phyloP scores from a whole-genome alignment of 2,888 invertebrate genomes.

The Agonopterix subpropinquella region DNA sequence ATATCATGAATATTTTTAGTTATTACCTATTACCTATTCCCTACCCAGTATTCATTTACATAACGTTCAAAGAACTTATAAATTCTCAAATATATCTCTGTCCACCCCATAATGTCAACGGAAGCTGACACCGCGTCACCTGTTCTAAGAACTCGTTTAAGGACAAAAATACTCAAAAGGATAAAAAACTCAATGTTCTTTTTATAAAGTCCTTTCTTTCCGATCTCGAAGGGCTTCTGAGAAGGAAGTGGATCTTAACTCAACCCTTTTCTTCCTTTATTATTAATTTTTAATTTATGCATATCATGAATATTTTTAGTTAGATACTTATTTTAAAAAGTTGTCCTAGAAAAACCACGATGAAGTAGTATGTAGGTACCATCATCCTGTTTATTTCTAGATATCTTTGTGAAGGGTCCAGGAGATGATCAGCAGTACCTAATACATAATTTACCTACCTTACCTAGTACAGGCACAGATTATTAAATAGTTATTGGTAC shows the following conservation, averaged over 20 bases:
- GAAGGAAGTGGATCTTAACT: conserved; percentile 13
- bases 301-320: background rate
- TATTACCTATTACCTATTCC: no score
- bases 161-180: conserved; percentile 5
- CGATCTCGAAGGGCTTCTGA: conserved; percentile 15
- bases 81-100: background rate
- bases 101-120: background rate
- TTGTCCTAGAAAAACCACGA: no score
- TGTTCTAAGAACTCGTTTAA: background rate
- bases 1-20: background rate
- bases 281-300: background rate
- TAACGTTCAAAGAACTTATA: background rate
- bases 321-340: no score
- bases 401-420: no score
- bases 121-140: conserved; percentile 1
- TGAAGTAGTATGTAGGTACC: no score
- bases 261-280: background rate
- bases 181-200: conserved; percentile 6
- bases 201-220: conserved; percentile 13
- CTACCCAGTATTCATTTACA: no score
- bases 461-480: no score
- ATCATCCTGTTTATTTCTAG: no score
- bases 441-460: no score
- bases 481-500: no score
- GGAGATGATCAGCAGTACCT: no score